Conservation (phyloP, 2,888 invertebrate species). For the Cryptosula pallasiana region DNA sequence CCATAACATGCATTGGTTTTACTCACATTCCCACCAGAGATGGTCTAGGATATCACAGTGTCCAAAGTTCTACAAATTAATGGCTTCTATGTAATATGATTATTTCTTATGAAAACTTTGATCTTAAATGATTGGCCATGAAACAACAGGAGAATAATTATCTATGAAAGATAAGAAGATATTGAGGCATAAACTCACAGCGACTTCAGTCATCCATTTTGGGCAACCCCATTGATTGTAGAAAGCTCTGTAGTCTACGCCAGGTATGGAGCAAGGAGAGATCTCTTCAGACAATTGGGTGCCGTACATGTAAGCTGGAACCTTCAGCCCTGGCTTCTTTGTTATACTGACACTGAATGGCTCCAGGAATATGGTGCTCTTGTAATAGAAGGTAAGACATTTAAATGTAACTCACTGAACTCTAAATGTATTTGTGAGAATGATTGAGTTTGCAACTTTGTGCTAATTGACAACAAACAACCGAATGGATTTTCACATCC, state of each 20-base stretch:
- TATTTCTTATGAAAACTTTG: no score
- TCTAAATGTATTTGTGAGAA: not conserved
- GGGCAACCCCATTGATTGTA: slow-evolving; percentile 21
- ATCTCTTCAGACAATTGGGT: slow-evolving; percentile 15
- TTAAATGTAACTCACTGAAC: not conserved
- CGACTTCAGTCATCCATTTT: slow-evolving; percentile 24
- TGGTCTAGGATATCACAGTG: slow-evolving; percentile 22
- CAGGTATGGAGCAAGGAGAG: slow-evolving; percentile 14
- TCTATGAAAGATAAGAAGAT: no score
- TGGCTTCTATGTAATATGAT: no score
- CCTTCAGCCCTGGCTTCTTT: not conserved
- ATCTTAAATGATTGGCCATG: no score
- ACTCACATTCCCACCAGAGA: slow-evolving; percentile 21
- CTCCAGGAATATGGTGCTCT: slow-evolving; percentile 24
- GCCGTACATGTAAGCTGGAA: slow-evolving; percentile 24
- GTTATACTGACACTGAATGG: not conserved
- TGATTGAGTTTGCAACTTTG: no score
- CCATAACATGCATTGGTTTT: no score
- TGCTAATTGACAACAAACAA: no score
- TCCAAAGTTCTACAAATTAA: slow-evolving; percentile 24
- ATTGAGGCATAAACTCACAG: no score
- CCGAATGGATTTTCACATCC: no score
- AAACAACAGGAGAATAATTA: no score
- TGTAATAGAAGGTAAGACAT: not conserved
- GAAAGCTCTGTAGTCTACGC: slow-evolving; percentile 2